Conservation (phyloP, 1,140 invertebrate genomes). For the Gryllus bimaculatus region DNA sequence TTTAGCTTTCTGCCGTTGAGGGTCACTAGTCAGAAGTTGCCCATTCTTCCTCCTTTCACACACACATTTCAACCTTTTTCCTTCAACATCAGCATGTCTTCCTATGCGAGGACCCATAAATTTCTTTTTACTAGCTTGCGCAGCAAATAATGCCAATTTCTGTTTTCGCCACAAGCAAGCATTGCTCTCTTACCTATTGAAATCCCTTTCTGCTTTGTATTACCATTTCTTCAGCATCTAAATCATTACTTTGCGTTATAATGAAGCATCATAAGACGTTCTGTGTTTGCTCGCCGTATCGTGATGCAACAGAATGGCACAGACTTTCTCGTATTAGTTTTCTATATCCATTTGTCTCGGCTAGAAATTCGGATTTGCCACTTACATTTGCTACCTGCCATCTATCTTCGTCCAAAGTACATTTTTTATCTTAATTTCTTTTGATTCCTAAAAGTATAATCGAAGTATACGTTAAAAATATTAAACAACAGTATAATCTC, state of each 20-base stretch:
- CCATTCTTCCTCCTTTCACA: background rate
- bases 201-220: background rate
- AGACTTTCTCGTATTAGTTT: no score
- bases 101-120: background rate
- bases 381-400: no score
- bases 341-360: no score
- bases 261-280: background rate
- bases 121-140: background rate
- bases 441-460: no score
- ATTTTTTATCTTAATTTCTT: no score
- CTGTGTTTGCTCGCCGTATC: background rate
- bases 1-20: no score
- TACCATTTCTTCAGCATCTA: background rate
- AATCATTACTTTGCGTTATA: background rate
- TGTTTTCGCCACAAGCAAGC: background rate
- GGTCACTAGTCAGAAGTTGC: no score
- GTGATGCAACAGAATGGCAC: no score
- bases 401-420: no score
- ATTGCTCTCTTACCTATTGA: background rate
- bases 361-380: no score
- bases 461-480: no score
- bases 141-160: slow-evolving; percentile 1
- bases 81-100: background rate
- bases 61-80: background rate
- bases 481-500: no score